Percentiles rank a stretch among this genome's conserved stretches.
Evolutionary conservation across 2,888 invertebrate species (phyloP).

Genomic region (Ochropleura plecta): DNA sequence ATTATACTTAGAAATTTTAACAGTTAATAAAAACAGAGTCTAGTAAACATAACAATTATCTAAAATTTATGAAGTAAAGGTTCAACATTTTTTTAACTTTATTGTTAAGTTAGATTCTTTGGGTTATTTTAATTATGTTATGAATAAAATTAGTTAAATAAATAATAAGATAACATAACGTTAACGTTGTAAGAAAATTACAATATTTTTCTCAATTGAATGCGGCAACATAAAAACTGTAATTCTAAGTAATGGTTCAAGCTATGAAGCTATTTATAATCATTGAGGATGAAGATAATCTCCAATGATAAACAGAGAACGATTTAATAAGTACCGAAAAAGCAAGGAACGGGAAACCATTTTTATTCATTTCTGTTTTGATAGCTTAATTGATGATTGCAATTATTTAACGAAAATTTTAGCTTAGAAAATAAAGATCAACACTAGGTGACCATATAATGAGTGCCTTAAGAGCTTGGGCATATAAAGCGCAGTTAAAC

Average conservation of each 20-base stretch:
- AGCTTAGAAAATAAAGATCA: neutral
- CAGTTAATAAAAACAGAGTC: neutral
- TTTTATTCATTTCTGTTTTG: neutral
- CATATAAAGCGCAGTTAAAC: no score
- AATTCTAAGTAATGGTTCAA: neutral
- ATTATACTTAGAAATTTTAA: neutral
- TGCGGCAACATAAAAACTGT: constrained; percentile 3
- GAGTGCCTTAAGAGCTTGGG: neutral
- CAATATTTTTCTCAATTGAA: constrained; percentile 7
- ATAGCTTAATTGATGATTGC: neutral
- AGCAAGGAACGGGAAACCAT: neutral
- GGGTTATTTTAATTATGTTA: no score
- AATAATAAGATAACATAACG: no score
- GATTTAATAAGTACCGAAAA: neutral
- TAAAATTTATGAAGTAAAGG: neutral
- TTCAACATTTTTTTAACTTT: no score
- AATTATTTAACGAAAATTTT: neutral
- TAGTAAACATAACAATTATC: neutral
- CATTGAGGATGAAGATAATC: constrained; percentile 7
- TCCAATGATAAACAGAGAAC: constrained; percentile 13
- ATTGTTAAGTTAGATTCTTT: no score
- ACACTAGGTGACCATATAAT: no score
- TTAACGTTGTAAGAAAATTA: neutral
- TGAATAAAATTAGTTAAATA: no score
- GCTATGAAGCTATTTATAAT: neutral